phyloP scores from a whole-genome alignment of 2,888 invertebrate genomes.

The Harpalus rufipes region DNA sequence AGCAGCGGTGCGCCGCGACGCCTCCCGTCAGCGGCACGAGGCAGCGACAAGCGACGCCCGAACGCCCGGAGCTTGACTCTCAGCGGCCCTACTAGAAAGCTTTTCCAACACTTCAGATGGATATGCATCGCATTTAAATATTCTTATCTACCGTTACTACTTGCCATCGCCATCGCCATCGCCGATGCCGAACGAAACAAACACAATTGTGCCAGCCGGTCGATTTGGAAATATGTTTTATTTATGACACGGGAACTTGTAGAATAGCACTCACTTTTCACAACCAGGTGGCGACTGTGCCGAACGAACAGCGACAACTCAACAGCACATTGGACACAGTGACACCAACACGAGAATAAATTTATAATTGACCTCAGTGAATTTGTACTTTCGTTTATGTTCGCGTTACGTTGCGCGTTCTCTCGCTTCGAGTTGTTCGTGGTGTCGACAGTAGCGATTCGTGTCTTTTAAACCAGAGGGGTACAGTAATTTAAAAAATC shows the following conservation, averaged over 20 bases:
- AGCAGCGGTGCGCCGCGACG: slow-evolving; percentile 53
- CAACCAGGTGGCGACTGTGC: background rate
- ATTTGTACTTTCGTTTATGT: slow-evolving; percentile 12
- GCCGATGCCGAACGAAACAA: slow-evolving; percentile 52
- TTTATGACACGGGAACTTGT: slow-evolving; percentile 60
- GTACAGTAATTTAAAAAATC: too few relatives aligned
- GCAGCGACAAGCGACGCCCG: slow-evolving; percentile 32
- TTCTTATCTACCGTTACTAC: slow-evolving; percentile 43
- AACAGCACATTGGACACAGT: slow-evolving; percentile 23
- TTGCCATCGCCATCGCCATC: background rate
- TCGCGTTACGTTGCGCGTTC: background rate
- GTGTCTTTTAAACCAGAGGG: too few relatives aligned
- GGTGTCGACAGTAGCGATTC: too few relatives aligned
- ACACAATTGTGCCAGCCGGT: slow-evolving; percentile 62
- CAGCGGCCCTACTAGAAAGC: slow-evolving; percentile 37
- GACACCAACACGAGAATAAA: slow-evolving; percentile 6
- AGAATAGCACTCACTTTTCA: slow-evolving; percentile 56
- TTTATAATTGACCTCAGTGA: slow-evolving; percentile 19
- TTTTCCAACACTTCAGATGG: slow-evolving; percentile 55
- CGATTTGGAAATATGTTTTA: slow-evolving; percentile 66
- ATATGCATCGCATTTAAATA: slow-evolving; percentile 65
- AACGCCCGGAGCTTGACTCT: background rate
- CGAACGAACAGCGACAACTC: slow-evolving; percentile 16
- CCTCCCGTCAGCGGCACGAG: slow-evolving; percentile 53
- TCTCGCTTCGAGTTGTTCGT: background rate